Percentiles rank a stretch among this genome's conserved stretches.
Evolutionary conservation across 2,113 vertebrate genomes (phyloP).

Genomic region (Cromileptes altivelis): DNA sequence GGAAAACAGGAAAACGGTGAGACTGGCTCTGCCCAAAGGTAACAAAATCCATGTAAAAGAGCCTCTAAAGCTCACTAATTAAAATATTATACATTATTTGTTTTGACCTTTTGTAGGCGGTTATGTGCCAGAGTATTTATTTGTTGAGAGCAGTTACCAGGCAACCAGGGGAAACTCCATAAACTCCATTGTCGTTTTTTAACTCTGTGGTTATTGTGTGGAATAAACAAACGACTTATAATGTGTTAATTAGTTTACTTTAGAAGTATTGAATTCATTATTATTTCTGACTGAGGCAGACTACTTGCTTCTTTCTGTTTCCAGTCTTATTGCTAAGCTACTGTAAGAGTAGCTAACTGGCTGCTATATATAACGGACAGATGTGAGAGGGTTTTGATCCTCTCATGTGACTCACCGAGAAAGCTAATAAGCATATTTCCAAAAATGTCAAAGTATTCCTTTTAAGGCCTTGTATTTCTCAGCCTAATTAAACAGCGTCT

Average conservation of each 20-base stretch:
- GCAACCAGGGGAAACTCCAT: neutral
- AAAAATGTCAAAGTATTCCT: neutral
- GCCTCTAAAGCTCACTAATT: neutral
- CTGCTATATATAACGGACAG: neutral
- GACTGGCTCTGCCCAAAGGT: neutral
- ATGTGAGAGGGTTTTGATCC: neutral
- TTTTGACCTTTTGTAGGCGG: neutral
- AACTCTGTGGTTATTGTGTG: neutral
- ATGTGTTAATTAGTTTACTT: neutral
- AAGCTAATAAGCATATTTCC: neutral
- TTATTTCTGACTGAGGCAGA: neutral
- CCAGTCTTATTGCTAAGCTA: neutral
- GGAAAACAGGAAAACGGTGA: neutral
- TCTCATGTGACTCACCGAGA: neutral
- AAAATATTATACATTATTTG: neutral
- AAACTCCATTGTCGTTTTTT: neutral
- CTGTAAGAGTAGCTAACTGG: neutral
- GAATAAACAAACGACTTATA: too few species aligned
- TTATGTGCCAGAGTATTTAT: neutral
- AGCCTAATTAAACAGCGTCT: constrained; percentile 17
- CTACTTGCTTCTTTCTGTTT: neutral
- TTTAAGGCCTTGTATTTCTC: neutral
- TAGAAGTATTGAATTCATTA: neutral
- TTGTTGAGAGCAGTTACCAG: neutral
- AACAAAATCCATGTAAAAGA: neutral